Conservation (phyloP, 2,113 vertebrate species). For the Falco punctatus region DNA sequence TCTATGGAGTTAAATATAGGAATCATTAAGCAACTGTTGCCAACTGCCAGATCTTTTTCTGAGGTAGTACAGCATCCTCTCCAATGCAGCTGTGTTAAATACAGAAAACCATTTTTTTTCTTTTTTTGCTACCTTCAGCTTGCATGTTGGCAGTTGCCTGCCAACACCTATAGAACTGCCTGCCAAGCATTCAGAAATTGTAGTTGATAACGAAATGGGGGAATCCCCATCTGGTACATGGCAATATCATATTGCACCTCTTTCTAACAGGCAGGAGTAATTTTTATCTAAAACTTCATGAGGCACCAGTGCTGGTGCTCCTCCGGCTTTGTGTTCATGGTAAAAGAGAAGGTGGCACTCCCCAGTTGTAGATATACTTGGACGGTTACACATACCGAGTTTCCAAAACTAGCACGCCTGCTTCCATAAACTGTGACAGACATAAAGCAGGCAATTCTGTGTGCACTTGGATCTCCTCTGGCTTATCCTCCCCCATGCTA, state of each 20-base stretch:
- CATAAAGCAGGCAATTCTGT: background rate
- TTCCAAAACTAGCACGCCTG: background rate
- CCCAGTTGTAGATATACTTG: background rate
- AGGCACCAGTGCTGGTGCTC: background rate
- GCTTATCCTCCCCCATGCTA: background rate
- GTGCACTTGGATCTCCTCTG: background rate
- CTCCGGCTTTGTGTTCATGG: background rate
- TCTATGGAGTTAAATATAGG: background rate
- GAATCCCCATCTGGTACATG: background rate
- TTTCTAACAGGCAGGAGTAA: background rate
- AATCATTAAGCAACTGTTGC: background rate
- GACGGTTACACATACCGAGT: fast-evolving
- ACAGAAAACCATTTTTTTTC: background rate
- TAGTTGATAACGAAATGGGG: background rate
- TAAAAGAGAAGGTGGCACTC: background rate
- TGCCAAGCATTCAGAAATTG: background rate
- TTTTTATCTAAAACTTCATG: background rate
- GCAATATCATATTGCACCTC: too few species aligned
- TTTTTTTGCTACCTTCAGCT: background rate
- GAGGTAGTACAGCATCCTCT: background rate
- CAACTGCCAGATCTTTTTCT: background rate
- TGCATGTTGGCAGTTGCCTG: background rate
- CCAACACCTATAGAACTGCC: background rate
- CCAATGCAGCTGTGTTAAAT: background rate
- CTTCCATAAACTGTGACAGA: background rate